phyloP scores from a whole-genome alignment of 2,888 invertebrate genomes.

The Lithophane ornitopus region DNA sequence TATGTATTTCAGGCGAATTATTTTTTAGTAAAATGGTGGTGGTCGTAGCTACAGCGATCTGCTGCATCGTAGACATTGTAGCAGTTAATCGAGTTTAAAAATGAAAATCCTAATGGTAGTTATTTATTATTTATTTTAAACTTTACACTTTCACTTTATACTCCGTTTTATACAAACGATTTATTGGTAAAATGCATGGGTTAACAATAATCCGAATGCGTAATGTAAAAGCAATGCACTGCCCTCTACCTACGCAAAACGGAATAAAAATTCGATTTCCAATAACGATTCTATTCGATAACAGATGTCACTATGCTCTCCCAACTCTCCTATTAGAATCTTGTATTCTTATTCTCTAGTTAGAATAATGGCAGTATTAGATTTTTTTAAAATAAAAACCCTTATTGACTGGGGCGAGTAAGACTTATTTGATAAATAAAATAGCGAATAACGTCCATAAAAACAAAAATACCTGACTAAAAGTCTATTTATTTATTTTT shows the following conservation, averaged over 20 bases:
- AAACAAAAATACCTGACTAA: too few relatives aligned
- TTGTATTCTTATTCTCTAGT: background rate
- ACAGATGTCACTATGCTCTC: slow-evolving; percentile 75
- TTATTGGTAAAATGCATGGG: background rate
- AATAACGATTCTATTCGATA: slow-evolving; percentile 69
- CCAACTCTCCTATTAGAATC: slow-evolving; percentile 11
- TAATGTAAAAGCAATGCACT: background rate
- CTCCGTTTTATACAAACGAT: background rate
- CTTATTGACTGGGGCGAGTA: too few relatives aligned
- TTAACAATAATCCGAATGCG: background rate
- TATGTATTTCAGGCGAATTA: background rate
- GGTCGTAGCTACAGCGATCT: background rate
- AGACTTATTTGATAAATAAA: background rate
- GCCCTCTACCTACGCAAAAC: slow-evolving; percentile 70
- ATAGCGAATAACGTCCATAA: too few relatives aligned
- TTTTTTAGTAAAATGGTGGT: background rate
- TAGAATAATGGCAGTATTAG: background rate
- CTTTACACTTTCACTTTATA: too few relatives aligned
- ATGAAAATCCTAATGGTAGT: background rate
- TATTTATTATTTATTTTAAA: too few relatives aligned
- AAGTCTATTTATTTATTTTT: too few relatives aligned
- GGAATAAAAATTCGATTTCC: slow-evolving; percentile 41
- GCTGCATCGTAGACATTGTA: slow-evolving; percentile 42
- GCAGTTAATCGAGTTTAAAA: background rate
- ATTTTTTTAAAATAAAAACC: background rate